Conservation (phyloP, 2,113 vertebrate genomes). For the Edolisoma coerulescens region DNA sequence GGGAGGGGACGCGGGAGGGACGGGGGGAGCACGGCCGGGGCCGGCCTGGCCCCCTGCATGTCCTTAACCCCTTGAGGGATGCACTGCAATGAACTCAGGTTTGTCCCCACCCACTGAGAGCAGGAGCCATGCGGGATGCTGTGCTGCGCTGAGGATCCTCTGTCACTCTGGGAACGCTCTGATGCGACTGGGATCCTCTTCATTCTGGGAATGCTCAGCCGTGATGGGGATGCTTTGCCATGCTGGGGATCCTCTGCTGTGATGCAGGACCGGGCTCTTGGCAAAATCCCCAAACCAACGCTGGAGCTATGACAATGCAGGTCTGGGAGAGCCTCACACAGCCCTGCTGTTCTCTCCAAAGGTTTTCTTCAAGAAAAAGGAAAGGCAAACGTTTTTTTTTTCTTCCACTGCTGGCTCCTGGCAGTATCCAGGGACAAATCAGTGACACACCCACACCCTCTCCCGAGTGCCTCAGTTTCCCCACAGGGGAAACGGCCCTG, state of each 20-base stretch:
- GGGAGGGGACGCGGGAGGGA: background rate
- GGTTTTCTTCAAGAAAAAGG: background rate
- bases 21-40: background rate
- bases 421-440: background rate
- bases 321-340: background rate
- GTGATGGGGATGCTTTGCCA: background rate
- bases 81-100: rapidly evolving
- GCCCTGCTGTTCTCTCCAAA: background rate
- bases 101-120: rapidly evolving
- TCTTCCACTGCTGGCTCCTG: background rate
- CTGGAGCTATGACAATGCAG: rapidly evolving
- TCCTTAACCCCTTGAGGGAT: background rate
- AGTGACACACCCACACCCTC: background rate
- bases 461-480: background rate
- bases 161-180: too few species aligned
- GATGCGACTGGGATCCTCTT: background rate
- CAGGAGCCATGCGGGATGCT: background rate
- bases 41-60: background rate
- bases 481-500: background rate
- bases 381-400: background rate
- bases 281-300: background rate
- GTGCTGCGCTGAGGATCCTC: background rate
- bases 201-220: background rate
- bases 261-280: background rate
- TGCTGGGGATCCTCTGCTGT: background rate